Conservation (phyloP, 2,113 vertebrate genomes). For the Hipposideros armiger region DNA sequence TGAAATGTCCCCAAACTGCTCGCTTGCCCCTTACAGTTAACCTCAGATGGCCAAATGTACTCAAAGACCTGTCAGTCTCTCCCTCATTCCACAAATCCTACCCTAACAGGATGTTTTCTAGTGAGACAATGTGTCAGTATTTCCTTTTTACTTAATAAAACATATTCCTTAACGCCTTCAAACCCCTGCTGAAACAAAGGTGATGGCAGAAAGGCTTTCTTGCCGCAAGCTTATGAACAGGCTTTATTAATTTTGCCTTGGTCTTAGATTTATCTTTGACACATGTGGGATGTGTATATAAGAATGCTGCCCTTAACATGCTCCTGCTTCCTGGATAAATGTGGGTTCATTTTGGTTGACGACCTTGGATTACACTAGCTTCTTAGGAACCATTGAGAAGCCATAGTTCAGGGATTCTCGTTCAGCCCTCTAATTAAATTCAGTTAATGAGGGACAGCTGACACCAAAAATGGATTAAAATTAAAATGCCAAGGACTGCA, state of each 20-base stretch:
- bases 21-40: neutral
- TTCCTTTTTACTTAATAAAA: neutral
- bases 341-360: neutral
- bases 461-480: constrained; percentile 57
- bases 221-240: neutral
- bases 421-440: constrained; percentile 32
- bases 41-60: neutral
- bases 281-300: neutral
- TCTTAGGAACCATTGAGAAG: neutral
- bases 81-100: neutral
- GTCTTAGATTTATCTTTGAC: neutral
- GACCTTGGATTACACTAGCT: neutral
- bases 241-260: neutral
- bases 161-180: neutral
- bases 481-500: constrained; percentile 44
- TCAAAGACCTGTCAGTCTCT: neutral
- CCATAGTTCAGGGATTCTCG: neutral
- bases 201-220: neutral
- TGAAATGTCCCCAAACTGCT: constrained; percentile 21
- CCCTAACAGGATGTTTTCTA: neutral
- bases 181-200: neutral
- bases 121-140: neutral
- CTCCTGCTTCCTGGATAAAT: neutral
- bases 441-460: constrained; percentile 28
- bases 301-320: neutral